phyloP scores from a whole-genome alignment of 2,797 vertebrate genomes.

The Bradypodion ventrale region DNA sequence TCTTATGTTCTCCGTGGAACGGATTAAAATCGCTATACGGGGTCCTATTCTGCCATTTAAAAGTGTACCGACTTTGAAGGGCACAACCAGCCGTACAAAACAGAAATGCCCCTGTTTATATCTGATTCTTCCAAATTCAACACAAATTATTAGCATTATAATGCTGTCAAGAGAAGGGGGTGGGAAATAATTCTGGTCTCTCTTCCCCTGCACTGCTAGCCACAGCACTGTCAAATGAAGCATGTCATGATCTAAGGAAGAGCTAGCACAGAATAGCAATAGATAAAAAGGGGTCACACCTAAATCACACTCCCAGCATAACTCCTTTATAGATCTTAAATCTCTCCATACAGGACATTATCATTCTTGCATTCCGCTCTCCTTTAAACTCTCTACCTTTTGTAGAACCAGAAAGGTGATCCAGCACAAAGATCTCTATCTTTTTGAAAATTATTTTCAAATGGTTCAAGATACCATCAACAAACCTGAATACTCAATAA shows the following conservation, averaged over 20 bases:
- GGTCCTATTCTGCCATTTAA: not conserved
- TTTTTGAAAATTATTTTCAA: not conserved
- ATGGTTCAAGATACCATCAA: conserved; percentile 12
- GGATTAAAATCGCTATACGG: no score
- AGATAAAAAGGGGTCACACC: not conserved
- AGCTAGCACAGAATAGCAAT: conserved; percentile 1
- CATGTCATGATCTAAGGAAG: conserved; percentile 3
- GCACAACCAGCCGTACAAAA: not conserved
- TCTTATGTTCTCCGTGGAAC: no score
- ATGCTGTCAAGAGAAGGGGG: not conserved
- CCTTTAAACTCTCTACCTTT: not conserved
- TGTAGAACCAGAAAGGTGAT: conserved; percentile 17
- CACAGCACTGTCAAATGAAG: not conserved
- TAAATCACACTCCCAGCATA: not conserved
- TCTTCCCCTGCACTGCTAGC: not conserved
- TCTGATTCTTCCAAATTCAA: not conserved
- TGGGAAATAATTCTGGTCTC: not conserved
- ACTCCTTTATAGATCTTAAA: not conserved
- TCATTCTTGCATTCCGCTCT: not conserved
- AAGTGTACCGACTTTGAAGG: not conserved
- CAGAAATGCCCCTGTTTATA: not conserved
- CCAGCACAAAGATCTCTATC: conserved; percentile 1
- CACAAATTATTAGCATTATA: not conserved
- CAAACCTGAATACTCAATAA: conserved; percentile 88
- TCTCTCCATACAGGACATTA: not conserved